Base-by-base conservation (phyloP, 2,888 invertebrate species). In the Prenolepis imparis region DNA sequence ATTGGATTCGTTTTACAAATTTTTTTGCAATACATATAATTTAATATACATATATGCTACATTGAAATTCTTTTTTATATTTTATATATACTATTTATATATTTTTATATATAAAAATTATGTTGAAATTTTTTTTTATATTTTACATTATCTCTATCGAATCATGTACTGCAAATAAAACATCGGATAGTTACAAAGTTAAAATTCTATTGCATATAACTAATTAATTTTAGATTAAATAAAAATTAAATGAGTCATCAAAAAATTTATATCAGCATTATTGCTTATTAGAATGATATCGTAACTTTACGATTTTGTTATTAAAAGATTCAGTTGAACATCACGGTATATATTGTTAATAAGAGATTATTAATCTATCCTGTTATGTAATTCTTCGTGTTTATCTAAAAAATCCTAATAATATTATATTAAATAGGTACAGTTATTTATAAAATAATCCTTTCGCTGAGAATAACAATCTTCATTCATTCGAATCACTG, bases 281-380 rank as follows among this genome's bases (percentile, higher is more conserved):
- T 0, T 12, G n/a, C 6, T 41, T 24, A 36, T n/a, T 32, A 2
- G 2, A 36, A 63, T 32, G n/a, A 18, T 32, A 32, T 61, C 4
- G 2, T 28, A 59, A 41, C 55, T 72, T 72, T 44, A 32, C 1
- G n/a, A 73, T 32, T 44, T 44, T 55, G 9, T 74, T 44, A 63
- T 44, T 74, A 55, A 24, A 73, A 61, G 41, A 0, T 41, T 8
- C 12, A 28, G 2, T 55, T 55, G 4, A 55, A 70, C 15, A 36
- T 48, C 5, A 15, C 4, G 12, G 15, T 66, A 32, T 28, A 15
- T 67, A 24, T 44, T 67, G 1, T 67, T 48, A 18, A 48, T 44
- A 18, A 18, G 48, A 32, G 8, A 55, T 70, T 0, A 55, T 55
- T 39, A 55, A 36, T 55, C 8, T 52, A 3, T 18, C 11, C 4